These are phyloP conservation scores for Camponotus pennsylvanicus DNA, from an alignment of 1,140 invertebrate species.

Conservation along the genomic window DNA sequence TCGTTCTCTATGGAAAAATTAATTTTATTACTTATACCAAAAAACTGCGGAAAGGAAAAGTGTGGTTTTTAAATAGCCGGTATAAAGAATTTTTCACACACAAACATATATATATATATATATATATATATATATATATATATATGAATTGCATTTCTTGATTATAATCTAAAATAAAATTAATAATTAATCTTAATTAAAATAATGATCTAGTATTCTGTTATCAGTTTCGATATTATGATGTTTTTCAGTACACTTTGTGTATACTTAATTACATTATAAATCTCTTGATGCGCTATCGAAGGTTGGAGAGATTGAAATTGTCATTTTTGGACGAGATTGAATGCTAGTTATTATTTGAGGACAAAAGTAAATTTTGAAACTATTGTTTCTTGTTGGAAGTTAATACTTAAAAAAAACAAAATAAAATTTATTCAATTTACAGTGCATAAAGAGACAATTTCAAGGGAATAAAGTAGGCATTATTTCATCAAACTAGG, in stretches of 20 bases:
- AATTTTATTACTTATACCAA: no score
- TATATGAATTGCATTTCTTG: no score
- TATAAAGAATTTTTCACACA: no score
- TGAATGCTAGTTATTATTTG: slow-evolving; percentile 14
- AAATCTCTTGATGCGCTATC: not conserved
- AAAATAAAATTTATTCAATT: not conserved
- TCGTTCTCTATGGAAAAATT: no score
- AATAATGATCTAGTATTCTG: no score
- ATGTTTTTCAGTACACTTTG: not conserved
- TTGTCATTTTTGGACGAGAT: not conserved
- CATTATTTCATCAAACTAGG: not conserved
- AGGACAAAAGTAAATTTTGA: slow-evolving; percentile 12
- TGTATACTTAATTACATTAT: slow-evolving; percentile 7
- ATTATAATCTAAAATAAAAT: no score
- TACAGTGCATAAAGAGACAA: not conserved
- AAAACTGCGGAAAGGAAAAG: no score
- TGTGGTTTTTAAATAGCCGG: no score
- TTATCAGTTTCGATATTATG: not conserved
- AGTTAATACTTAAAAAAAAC: slow-evolving; percentile 3
- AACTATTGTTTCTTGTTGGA: not conserved
- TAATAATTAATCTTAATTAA: no score
- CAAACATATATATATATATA: no score
- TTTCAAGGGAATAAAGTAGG: not conserved
- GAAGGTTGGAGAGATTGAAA: not conserved
- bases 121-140: no score